Conservation (phyloP, 2,113 vertebrate genomes). For the Bubo scandiacus region DNA sequence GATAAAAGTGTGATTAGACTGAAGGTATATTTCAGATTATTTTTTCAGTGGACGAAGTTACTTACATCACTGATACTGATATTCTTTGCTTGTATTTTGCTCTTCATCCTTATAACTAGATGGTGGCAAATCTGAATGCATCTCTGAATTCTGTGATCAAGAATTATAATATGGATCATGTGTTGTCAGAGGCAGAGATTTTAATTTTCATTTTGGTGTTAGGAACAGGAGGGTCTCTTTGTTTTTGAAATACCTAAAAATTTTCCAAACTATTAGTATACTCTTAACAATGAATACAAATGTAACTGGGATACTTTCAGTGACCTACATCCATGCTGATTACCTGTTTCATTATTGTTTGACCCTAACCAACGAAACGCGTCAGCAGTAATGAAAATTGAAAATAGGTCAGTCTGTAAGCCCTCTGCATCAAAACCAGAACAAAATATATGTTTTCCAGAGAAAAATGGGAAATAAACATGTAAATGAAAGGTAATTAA, state of each 20-base stretch:
- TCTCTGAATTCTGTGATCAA: not conserved
- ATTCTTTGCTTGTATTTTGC: not conserved
- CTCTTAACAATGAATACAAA: constrained; percentile 40
- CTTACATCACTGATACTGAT: not conserved
- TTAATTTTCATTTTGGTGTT: constrained; percentile 32
- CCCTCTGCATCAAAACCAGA: constrained; percentile 41
- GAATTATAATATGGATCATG: not conserved
- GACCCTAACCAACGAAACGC: constrained; percentile 56
- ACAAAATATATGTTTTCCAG: constrained; percentile 3
- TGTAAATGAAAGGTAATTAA: constrained; percentile 39
- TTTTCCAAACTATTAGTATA: constrained; percentile 6
- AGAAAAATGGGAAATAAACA: constrained; percentile 46
- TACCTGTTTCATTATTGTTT: constrained; percentile 67
- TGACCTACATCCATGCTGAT: constrained; percentile 69
- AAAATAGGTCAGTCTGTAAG: constrained; percentile 64
- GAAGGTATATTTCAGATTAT: not conserved
- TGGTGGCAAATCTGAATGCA: not conserved
- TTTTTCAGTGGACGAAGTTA: not conserved
- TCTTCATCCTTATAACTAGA: not conserved
- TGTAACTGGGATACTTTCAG: constrained; percentile 41
- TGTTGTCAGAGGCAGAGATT: not conserved
- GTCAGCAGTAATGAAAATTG: constrained; percentile 51
- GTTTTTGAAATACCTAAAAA: constrained; percentile 42
- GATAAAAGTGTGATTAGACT: not conserved
- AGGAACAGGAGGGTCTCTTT: not conserved